Conservation (phyloP, 2,888 invertebrate genomes). For the Clostera curtula region DNA sequence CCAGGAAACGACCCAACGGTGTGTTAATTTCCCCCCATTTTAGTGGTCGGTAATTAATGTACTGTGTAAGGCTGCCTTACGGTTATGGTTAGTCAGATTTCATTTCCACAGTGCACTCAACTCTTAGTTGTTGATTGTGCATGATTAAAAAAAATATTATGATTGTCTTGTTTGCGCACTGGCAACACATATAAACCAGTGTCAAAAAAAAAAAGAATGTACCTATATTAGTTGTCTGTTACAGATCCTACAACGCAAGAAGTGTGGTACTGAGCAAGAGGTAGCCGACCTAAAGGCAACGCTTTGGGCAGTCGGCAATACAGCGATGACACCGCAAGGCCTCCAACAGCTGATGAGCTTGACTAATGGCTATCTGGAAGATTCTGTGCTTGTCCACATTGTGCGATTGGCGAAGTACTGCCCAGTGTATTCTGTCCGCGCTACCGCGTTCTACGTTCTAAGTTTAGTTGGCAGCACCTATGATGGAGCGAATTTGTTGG, state of each 20-base stretch:
- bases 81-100: no score
- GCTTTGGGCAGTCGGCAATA: constrained; percentile 91
- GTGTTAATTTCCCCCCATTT: no score
- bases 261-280: constrained; percentile 79
- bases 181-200: no score
- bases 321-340: constrained; percentile 85
- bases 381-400: constrained; percentile 56
- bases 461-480: constrained; percentile 89
- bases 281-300: constrained; percentile 89
- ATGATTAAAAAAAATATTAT: no score
- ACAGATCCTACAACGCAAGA: constrained; percentile 61
- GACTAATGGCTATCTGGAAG: constrained; percentile 49
- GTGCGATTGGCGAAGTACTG: constrained; percentile 85
- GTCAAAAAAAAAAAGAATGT: no score
- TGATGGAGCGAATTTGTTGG: constrained; percentile 86
- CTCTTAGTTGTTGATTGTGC: no score
- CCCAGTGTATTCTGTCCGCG: constrained; percentile 90
- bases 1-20: no score
- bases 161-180: no score
- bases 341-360: constrained; percentile 80
- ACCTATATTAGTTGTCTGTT: no score
- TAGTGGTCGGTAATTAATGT: no score
- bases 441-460: constrained; percentile 92
- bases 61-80: no score
- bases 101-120: no score